phyloP scores from a whole-genome alignment of 2,113 vertebrate genomes.

The Herpailurus yagouaroundi region DNA sequence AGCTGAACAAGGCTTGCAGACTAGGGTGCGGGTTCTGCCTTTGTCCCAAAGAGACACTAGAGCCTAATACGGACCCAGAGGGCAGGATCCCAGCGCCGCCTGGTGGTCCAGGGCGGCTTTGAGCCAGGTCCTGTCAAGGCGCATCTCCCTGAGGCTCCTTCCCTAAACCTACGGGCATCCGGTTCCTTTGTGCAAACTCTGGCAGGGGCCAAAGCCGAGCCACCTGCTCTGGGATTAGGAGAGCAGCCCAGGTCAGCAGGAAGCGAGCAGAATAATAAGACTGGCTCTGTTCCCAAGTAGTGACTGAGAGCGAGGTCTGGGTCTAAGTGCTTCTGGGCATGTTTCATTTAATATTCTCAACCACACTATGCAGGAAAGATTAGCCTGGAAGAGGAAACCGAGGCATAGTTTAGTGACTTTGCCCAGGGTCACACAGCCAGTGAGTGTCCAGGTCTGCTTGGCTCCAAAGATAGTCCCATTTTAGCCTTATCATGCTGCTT shows the following conservation, averaged over 20 bases:
- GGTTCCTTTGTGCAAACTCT: neutral
- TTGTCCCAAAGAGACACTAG: neutral
- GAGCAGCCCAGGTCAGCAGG: neutral
- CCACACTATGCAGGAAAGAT: neutral
- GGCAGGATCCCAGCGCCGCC: neutral
- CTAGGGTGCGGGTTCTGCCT: neutral
- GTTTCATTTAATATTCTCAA: neutral
- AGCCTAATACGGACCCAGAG: neutral
- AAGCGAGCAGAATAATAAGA: neutral
- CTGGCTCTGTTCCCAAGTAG: neutral
- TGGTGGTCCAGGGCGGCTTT: neutral
- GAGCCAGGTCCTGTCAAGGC: neutral
- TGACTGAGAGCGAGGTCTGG: neutral
- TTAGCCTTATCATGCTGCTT: neutral
- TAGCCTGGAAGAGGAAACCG: neutral
- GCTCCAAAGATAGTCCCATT: neutral
- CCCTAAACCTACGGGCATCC: rapidly evolving
- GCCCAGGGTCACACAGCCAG: neutral
- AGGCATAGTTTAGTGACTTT: neutral
- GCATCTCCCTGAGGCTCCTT: neutral
- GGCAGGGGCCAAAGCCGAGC: neutral
- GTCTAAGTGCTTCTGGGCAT: neutral
- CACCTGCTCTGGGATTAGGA: neutral
- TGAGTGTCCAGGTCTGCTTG: neutral
- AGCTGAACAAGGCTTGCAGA: neutral